Evolutionary conservation across 2,797 vertebrate species (phyloP).

Genomic region (Bradypodion pumilum): DNA sequence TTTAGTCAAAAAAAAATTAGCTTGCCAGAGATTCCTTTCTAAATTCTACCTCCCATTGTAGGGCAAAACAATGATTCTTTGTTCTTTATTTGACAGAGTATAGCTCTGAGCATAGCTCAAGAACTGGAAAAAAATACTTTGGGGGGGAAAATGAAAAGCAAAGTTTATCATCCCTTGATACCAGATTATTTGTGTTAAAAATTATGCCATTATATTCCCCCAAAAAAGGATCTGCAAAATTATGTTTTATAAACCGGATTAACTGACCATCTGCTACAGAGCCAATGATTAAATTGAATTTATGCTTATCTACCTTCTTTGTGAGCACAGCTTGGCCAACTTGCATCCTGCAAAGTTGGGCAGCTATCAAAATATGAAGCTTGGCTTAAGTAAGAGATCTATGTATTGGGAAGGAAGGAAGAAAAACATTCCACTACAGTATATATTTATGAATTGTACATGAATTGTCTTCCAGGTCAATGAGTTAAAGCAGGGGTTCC

Average conservation of each 20-base stretch:
- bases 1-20: neutral
- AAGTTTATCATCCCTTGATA: constrained; percentile 17
- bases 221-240: constrained; percentile 41
- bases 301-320: constrained; percentile 74
- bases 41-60: neutral
- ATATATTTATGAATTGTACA: constrained; percentile 4
- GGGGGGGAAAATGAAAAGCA: constrained; percentile 23
- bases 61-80: constrained; percentile 10
- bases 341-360: constrained; percentile 61
- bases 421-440: constrained; percentile 27
- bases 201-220: accelerated
- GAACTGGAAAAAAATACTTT: constrained; percentile 21
- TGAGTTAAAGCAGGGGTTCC: constrained; percentile 42
- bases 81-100: neutral
- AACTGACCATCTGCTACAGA: constrained; percentile 70
- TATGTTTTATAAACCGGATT: constrained; percentile 66
- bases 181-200: constrained; percentile 3
- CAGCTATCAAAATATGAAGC: constrained; percentile 59
- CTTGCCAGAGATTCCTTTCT: no score
- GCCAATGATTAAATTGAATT: constrained; percentile 74
- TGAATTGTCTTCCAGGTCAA: constrained; percentile 34
- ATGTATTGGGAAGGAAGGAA: neutral
- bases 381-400: constrained; percentile 50
- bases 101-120: neutral
- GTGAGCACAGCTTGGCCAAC: constrained; percentile 70